Base-by-base conservation (phyloP, 2,888 invertebrate genomes). In the Xestia rhomboidea region DNA sequence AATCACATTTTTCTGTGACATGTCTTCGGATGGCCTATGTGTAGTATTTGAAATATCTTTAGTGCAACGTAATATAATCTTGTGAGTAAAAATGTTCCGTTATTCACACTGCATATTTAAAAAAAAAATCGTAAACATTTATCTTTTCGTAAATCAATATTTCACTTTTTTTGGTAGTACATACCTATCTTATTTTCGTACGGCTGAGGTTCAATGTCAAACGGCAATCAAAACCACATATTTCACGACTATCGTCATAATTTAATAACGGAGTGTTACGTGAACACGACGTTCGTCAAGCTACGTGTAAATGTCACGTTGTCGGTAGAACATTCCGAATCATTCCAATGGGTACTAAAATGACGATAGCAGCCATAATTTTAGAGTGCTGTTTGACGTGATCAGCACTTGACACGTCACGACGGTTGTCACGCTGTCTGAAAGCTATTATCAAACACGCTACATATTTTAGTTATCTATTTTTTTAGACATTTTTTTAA, bases 271-370 rank as follows among this genome's bases (percentile, higher is more conserved):
- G 10, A 60, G 34, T 74, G 67, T 73, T 49, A 66, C 66, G 49
- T 81, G 49, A 57, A 44, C 64, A 81, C 27, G 49, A 49, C 41
- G 18, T 66, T 67, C 60, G 51, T 51, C 74, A 73, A 34, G 74
- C 60, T 18, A 34, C 51, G 34, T 51, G 24, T 81, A 81, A 81
- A 74, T 81, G 81, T 81, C 78, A 81, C 44, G 75, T 57, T 81
- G 67, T 75, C 78, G n/a, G 75, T 75, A 81, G n/a, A 75, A 79
- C 41, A 81, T 64, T 41, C 75, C 51, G 27, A 38, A 62, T 78
- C 24, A 44, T 80, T 72, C 6, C 30, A 21, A 73, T 78, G 24
- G 63, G 49, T 73, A 60, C n/a, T 60, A 51, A 66, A 78, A 49
- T 73, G 30, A 27, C 64, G 24, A 73, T 49, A 41, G 41, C n/a